Evolutionary conservation across 2,113 vertebrate species (phyloP), one percentile per base, ranked within the genome.

Genomic region (Rhinoderma darwinii): DNA sequence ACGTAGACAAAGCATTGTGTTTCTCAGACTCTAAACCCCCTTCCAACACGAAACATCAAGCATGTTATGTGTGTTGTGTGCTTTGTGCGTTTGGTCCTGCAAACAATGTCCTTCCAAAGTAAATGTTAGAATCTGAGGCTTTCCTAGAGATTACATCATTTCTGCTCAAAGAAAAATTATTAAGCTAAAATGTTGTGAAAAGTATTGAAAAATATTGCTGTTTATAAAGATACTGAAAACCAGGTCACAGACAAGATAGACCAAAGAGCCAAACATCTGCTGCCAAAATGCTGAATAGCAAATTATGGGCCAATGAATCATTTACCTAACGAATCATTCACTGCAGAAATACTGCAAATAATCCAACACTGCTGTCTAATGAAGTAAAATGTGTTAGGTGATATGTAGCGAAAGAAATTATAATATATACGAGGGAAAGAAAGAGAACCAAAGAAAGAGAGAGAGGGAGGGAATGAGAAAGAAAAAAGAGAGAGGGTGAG

Each of bases 251-350:
- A 84, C 50, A 76, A 84, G 50, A 47, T 56, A 39, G 32, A 11
- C 50, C 61, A n/a, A 56, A 74, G 1, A 54, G 30, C 18, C 51
- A 41, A 22, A 32, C 70, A 56, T 59, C 68, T 75, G 68, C 83
- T 84, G 83, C 50, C 70, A 84, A 30, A 59, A 56, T 75, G 68
- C 83, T 73, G 72, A 56, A 70, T 56, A 56, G 66, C 32, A 50
- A 75, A 75, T 84, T 43, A 75, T 41, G 35, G 35, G 12, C 18
- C 39, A 59, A 39, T 54, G 35, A 75, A 37, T 35, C 68, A 75
- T 43, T 75, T 61, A 25, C 50, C 83, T 74, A 74, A 84, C 27
- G 70, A 74, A 18, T 84, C 47, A 32, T 56, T 84, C 43, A 39
- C 44, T 63, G 47, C 41, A 44, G 50, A 84, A 59, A 61, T 84